These are phyloP conservation scores for Aphodius granarius DNA, from an alignment of 2,888 invertebrate genomes.

Conservation along the genomic window DNA sequence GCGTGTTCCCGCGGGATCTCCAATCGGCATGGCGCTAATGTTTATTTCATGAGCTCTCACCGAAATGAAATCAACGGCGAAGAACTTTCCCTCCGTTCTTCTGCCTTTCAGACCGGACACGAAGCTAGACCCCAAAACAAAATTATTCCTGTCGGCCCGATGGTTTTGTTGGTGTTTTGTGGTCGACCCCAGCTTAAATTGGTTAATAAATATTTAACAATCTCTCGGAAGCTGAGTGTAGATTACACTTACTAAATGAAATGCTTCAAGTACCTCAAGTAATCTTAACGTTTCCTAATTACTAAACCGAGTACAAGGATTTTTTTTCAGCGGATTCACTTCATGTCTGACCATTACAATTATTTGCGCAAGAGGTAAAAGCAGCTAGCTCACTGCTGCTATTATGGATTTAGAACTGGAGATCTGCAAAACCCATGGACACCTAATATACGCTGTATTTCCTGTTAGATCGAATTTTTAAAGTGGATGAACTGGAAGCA, in stretches of 20 bases:
- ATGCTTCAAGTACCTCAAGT: too few species aligned
- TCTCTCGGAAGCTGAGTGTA: background rate
- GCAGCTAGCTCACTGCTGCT: too few species aligned
- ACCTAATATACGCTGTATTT: too few species aligned
- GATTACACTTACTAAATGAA: background rate
- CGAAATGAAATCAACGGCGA: slow-evolving; percentile 6
- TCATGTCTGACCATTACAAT: too few species aligned
- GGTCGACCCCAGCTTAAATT: slow-evolving; percentile 3
- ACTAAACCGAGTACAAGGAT: too few species aligned
- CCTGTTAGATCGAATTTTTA: too few species aligned
- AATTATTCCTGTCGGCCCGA: background rate
- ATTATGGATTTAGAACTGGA: too few species aligned
- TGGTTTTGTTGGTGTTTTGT: background rate
- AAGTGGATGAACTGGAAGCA: too few species aligned
- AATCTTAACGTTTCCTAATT: too few species aligned
- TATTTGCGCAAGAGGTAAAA: too few species aligned
- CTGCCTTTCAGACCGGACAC: background rate
- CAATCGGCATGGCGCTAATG: slow-evolving; percentile 6
- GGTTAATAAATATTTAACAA: slow-evolving; percentile 10
- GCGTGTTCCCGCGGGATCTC: background rate
- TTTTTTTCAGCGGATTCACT: too few species aligned
- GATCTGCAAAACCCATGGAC: too few species aligned
- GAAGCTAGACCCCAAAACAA: background rate
- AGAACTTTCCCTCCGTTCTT: slow-evolving; percentile 1
- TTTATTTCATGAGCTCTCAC: slow-evolving; percentile 13